A percentile compares a stretch with the other conserved stretches of the same genome.
phyloP scores from a whole-genome alignment of 2,888 invertebrate genomes.

The Spodoptera exigua region DNA sequence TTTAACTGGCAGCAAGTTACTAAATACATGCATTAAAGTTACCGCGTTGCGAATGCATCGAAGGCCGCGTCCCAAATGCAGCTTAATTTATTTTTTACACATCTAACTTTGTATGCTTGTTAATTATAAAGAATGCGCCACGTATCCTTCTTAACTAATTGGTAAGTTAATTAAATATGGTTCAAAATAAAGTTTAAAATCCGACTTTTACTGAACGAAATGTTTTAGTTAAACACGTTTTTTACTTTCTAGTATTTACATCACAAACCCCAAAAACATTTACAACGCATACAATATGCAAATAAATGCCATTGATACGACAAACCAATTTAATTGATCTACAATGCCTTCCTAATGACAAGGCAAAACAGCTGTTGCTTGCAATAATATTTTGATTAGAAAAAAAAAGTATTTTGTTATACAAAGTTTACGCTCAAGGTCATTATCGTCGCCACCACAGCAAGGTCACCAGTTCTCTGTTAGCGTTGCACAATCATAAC shows the following conservation, averaged over 20 bases:
- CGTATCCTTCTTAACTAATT: conserved; percentile 27
- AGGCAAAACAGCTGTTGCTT: conserved; percentile 1
- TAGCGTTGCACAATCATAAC: conserved; percentile 56
- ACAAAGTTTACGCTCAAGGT: conserved; percentile 50
- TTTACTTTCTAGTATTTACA: no score
- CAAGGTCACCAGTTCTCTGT: conserved; percentile 42
- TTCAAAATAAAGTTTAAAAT: no score
- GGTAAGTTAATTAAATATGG: background rate
- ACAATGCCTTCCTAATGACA: conserved; percentile 1
- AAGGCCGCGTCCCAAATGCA: conserved; percentile 51
- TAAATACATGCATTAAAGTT: conserved; percentile 37
- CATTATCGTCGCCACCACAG: conserved; percentile 34
- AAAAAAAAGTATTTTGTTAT: conserved; percentile 22
- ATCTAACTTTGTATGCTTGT: conserved; percentile 12
- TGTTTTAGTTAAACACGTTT: no score
- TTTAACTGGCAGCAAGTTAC: conserved; percentile 2
- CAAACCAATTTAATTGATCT: conserved; percentile 18
- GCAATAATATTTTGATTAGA: conserved; percentile 7
- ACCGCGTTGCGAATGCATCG: conserved; percentile 33
- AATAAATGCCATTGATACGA: conserved; percentile 6
- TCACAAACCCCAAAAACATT: no score
- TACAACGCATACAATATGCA: background rate
- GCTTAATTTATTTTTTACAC: conserved; percentile 48
- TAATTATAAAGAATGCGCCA: background rate
- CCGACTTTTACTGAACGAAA: no score